Base-by-base conservation (phyloP, 2,888 invertebrate genomes). In the Drosophila meridionalis region DNA sequence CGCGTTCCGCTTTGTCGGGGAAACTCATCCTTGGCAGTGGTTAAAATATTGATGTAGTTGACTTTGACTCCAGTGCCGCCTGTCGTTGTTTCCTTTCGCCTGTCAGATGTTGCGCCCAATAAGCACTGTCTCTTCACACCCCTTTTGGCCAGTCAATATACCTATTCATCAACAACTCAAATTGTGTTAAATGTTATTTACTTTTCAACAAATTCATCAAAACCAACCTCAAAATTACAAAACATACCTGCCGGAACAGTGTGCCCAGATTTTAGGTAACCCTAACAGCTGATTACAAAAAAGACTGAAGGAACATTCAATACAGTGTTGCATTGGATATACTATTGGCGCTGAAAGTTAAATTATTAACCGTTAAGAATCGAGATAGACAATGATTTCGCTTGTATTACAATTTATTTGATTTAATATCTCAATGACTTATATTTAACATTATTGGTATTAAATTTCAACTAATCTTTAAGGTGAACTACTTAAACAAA, bases 1-100 rank as follows among this genome's bases (percentile, higher is more conserved):
- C 94, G 83, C 97, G 95, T 91, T 96, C 95, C 82, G 95, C 95
- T 95, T 96, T 98, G 88, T 95, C 95, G 71, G 96, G 96, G 93
- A 96, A 97, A 91, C 97, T 96, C 97, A 97, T 97, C 92, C 7
- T 5, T 63, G 63, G 60, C 68, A 66, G 68, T 69, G 40, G 20
- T 28, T 28, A 68, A 52, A 26, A 36, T 52, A 36, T 73, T 68
- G 66, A 48, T 76, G 64, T 61, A 50, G 40, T 57, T 20, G 45
- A 12, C 58, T 47, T 36, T 2, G 26, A 52, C 8, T 38, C 34
- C 11, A 38, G 28, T 12, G 14, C 26, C 12, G 32, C 28, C 20
- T 42, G 7, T 26, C n/a, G 9, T 36, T 5, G 20, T 11, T 11
- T 28, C 26, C 9, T 9, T 26, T 45, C 14, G n/a, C 30, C 40